phyloP scores from a whole-genome alignment of 2,888 invertebrate species.

The Cerceris ruficornis region DNA sequence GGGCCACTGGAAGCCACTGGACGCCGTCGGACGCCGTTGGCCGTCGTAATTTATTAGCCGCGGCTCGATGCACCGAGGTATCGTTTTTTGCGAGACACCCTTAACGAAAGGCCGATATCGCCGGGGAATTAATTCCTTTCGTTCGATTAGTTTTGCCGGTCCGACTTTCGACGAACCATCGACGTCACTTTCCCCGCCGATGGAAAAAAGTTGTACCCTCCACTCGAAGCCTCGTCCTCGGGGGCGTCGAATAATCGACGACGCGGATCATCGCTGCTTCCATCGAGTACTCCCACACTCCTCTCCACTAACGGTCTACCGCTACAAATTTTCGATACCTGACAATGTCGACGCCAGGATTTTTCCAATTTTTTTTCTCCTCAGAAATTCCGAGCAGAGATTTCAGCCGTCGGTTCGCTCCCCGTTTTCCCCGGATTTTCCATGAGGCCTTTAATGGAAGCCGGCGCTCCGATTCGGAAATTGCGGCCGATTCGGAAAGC shows the following conservation, averaged over 20 bases:
- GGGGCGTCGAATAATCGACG: too few relatives aligned
- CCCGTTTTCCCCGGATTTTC: not conserved
- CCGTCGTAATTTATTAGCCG: not conserved
- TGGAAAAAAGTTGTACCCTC: not conserved
- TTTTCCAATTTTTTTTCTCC: not conserved
- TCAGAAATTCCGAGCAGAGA: not conserved
- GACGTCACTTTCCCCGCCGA: slow-evolving; percentile 1
- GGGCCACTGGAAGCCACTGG: not conserved
- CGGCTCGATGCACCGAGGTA: not conserved
- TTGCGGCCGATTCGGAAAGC: slow-evolving; percentile 53
- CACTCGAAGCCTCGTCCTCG: not conserved
- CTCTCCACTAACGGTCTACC: not conserved
- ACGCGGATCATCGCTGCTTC: too few relatives aligned
- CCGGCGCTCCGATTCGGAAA: slow-evolving; percentile 38
- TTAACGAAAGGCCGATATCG: slow-evolving; percentile 2
- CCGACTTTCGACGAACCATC: not conserved
- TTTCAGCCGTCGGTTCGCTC: not conserved
- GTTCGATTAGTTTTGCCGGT: slow-evolving; percentile 11
- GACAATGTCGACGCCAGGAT: not conserved
- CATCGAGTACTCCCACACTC: too few relatives aligned
- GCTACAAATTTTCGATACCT: not conserved
- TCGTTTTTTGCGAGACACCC: not conserved
- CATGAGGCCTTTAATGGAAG: not conserved
- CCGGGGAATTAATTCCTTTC: not conserved
- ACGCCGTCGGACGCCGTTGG: not conserved